A percentile compares a stretch with the other conserved stretches of the same genome.
Evolutionary conservation across 1,140 invertebrate species (phyloP).

Genomic region (Ostrea denselamellosa): DNA sequence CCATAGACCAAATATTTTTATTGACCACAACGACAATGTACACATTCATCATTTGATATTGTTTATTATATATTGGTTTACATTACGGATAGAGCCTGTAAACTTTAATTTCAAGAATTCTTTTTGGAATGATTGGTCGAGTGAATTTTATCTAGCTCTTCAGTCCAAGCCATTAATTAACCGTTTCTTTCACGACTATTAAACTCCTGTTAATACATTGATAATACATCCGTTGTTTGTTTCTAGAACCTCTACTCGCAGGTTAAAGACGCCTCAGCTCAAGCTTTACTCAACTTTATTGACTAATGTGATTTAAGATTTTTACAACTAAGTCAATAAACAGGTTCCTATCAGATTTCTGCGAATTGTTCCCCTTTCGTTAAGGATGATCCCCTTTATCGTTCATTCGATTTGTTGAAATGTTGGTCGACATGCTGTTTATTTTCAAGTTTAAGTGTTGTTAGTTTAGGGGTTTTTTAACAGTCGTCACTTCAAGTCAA

Average conservation of each 20-base stretch:
- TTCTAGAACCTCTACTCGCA: constrained; percentile 17
- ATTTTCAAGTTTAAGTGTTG: background rate
- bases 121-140: no score
- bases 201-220: background rate
- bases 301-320: constrained; percentile 34
- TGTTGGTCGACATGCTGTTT: background rate
- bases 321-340: constrained; percentile 22
- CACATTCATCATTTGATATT: no score
- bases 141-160: no score
- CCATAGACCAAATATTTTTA: no score
- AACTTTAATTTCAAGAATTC: no score
- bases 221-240: background rate
- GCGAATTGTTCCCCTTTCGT: constrained; percentile 13
- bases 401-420: background rate
- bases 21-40: no score
- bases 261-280: background rate
- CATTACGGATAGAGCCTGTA: no score
- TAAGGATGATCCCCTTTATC: constrained; percentile 2
- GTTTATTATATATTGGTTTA: no score
- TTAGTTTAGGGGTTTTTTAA: background rate
- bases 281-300: constrained; percentile 18
- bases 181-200: no score
- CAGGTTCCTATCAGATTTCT: constrained; percentile 6
- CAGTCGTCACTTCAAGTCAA: background rate
- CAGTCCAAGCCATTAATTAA: no score